A percentile compares a stretch with the other conserved stretches of the same genome.
These are phyloP conservation scores for Meandrusa payeni DNA, from an alignment of 2,888 invertebrate species.

Conservation along the genomic window DNA sequence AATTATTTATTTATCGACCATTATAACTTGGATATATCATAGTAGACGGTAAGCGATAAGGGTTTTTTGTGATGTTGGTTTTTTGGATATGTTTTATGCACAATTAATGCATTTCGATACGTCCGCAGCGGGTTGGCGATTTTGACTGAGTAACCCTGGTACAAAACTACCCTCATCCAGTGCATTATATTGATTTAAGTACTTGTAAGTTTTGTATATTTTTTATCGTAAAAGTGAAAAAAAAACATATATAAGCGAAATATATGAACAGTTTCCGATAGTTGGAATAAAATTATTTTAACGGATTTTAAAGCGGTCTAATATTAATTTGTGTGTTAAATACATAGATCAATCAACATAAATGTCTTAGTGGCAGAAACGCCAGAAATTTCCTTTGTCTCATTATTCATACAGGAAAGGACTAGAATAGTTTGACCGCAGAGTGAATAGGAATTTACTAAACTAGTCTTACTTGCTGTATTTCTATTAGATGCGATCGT, in stretches of 20 bases:
- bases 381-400: no score
- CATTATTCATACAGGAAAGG: no score
- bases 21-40: slow-evolving; percentile 36
- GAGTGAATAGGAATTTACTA: no score
- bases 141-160: slow-evolving; percentile 64
- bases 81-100: slow-evolving; percentile 59
- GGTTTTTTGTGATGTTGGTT: slow-evolving; percentile 48
- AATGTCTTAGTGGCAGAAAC: no score
- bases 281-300: no score
- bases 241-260: slow-evolving; percentile 39
- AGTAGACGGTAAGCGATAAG: slow-evolving; percentile 41
- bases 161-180: slow-evolving; percentile 71
- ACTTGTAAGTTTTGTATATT: slow-evolving; percentile 68
- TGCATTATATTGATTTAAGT: slow-evolving; percentile 69
- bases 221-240: slow-evolving; percentile 43
- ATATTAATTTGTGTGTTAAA: no score
- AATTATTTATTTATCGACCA: slow-evolving; percentile 60
- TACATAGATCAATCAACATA: no score
- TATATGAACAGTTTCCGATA: slow-evolving; percentile 57
- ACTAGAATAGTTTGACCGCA: no score
- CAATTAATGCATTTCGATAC: slow-evolving; percentile 61
- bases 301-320: no score
- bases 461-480: no score
- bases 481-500: no score
- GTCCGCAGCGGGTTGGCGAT: slow-evolving; percentile 45